phyloP scores from a whole-genome alignment of 2,797 vertebrate genomes.

The Gymnocypris eckloni region DNA sequence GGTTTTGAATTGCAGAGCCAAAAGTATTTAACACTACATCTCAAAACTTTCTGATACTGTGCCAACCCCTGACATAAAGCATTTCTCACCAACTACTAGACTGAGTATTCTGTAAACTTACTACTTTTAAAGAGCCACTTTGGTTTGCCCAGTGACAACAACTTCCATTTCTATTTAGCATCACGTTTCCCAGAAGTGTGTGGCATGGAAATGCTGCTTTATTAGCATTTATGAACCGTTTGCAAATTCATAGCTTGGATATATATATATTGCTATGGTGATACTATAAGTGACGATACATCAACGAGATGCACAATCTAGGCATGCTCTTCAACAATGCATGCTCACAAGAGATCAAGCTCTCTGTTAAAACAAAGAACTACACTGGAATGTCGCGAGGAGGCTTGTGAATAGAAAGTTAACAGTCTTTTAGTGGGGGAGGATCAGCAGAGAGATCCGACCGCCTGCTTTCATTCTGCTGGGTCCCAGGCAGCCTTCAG shows the following conservation, averaged over 20 bases:
- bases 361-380: conserved; percentile 34
- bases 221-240: background rate
- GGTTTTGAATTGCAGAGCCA: background rate
- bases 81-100: too few species aligned
- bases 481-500: conserved; percentile 49
- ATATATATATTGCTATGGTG: too few species aligned
- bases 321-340: background rate
- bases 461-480: conserved; percentile 52
- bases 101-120: background rate
- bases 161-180: background rate
- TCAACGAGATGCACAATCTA: background rate
- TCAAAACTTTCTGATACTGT: background rate
- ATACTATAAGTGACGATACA: background rate
- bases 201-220: background rate
- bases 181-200: background rate
- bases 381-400: conserved; percentile 2
- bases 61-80: background rate
- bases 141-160: background rate
- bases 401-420: conserved; percentile 41
- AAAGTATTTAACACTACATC: background rate
- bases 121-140: background rate
- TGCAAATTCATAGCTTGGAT: background rate
- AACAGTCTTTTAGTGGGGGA: conserved; percentile 39
- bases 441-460: conserved; percentile 40
- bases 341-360: conserved; percentile 12